Conservation (phyloP, 2,113 vertebrate genomes). For the Todiramphus chloris region DNA sequence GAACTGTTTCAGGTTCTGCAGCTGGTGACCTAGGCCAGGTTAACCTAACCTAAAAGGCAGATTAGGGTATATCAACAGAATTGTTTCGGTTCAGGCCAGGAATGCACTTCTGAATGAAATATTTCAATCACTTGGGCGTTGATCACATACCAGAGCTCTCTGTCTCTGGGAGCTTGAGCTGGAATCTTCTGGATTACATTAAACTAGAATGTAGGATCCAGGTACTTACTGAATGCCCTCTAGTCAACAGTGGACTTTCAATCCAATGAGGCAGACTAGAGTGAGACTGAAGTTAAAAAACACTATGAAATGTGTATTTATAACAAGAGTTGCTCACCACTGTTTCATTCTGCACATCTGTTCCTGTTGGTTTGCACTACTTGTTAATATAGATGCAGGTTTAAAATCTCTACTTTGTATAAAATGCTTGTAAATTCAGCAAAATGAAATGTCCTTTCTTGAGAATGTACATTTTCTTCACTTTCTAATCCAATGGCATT, state of each 20-base stretch:
- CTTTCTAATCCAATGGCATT: neutral
- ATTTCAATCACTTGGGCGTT: neutral
- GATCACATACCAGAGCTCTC: neutral
- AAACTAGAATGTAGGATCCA: neutral
- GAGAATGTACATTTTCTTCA: neutral
- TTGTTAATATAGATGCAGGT: neutral
- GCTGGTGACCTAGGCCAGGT: neutral
- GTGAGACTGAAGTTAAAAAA: neutral
- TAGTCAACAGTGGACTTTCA: neutral
- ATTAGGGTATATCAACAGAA: neutral
- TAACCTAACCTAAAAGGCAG: neutral
- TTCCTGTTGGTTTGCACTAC: neutral
- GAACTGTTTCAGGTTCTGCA: neutral
- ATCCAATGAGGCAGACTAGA: neutral
- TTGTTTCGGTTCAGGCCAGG: neutral
- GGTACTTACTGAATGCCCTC: neutral
- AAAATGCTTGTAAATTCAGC: neutral
- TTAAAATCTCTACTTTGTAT: neutral
- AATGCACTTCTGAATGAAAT: neutral
- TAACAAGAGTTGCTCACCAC: neutral
- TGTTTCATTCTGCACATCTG: neutral
- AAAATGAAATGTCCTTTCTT: neutral
- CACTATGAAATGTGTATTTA: neutral
- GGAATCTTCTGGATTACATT: neutral
- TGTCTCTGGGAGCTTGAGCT: neutral